Percentiles rank a stretch among this genome's conserved stretches.
Conservation (phyloP, 2,888 invertebrate species). For the Odontomyia ornata region DNA sequence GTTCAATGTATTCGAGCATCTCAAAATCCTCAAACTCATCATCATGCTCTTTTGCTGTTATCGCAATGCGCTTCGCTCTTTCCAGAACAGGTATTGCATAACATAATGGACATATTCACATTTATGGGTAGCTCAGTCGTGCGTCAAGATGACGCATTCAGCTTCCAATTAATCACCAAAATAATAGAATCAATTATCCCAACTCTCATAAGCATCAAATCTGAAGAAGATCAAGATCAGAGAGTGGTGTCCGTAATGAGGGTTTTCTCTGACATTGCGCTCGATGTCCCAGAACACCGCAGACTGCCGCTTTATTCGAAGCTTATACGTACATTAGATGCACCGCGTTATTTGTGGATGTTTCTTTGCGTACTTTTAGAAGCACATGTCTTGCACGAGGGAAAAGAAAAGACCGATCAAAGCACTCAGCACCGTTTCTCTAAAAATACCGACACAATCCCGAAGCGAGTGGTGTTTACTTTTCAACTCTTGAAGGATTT, state of each 20-base stretch:
- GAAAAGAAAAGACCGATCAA: slow-evolving; percentile 63
- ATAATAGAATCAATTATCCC: slow-evolving; percentile 92
- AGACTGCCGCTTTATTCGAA: slow-evolving; percentile 81
- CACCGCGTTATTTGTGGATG: slow-evolving; percentile 73
- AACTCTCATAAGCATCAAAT: slow-evolving; percentile 72
- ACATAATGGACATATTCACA: slow-evolving; percentile 96
- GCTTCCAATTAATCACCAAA: slow-evolving; percentile 90
- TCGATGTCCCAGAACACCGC: slow-evolving; percentile 94
- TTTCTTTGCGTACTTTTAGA: slow-evolving; percentile 78
- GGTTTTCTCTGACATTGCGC: slow-evolving; percentile 89
- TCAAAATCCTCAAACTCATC: slow-evolving; percentile 94
- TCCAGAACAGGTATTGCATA: slow-evolving; percentile 86
- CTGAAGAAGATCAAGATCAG: slow-evolving; percentile 60
- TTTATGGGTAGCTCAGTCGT: slow-evolving; percentile 96
- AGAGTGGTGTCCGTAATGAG: slow-evolving; percentile 74
- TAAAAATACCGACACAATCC: slow-evolving; percentile 65
- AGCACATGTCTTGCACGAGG: slow-evolving; percentile 71
- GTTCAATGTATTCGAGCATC: slow-evolving; percentile 91
- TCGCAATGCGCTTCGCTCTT: slow-evolving; percentile 80
- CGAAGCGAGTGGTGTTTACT: slow-evolving; percentile 73
- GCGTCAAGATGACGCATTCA: slow-evolving; percentile 93
- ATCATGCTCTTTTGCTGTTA: slow-evolving; percentile 87
- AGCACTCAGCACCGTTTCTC: slow-evolving; percentile 52
- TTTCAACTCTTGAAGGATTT: slow-evolving; percentile 75
- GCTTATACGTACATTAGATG: slow-evolving; percentile 76